Percentiles rank a stretch among this genome's conserved stretches.
phyloP scores from a whole-genome alignment of 2,797 vertebrate genomes.

The Pagetopsis macropterus region DNA sequence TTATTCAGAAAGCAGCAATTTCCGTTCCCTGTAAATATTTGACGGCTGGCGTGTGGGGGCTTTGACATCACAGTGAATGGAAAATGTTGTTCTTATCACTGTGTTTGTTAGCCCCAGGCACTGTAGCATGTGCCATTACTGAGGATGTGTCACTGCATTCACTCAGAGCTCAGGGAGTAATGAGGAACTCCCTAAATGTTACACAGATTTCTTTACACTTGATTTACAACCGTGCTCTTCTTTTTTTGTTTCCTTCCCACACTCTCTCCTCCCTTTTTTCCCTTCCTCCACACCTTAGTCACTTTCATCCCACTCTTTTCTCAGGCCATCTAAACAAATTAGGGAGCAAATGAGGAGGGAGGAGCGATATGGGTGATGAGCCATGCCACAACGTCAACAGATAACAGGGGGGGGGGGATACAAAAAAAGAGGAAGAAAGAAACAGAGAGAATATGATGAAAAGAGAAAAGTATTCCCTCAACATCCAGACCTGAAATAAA shows the following conservation, averaged over 20 bases:
- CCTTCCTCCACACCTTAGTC: slow-evolving; percentile 36
- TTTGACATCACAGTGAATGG: slow-evolving; percentile 64
- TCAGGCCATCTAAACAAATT: slow-evolving; percentile 71
- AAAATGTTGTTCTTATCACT: slow-evolving; percentile 73
- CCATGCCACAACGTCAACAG: slow-evolving; percentile 66
- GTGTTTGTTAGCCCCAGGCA: slow-evolving; percentile 57
- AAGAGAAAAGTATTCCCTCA: slow-evolving; percentile 61
- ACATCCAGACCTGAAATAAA: slow-evolving; percentile 68
- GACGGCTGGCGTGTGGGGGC: slow-evolving; percentile 49
- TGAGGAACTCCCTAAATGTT: slow-evolving; percentile 68
- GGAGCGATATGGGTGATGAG: slow-evolving; percentile 70
- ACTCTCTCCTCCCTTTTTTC: background rate
- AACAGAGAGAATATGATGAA: slow-evolving; percentile 46
- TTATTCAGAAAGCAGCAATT: slow-evolving; percentile 60
- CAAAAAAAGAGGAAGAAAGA: background rate
- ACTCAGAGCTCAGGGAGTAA: slow-evolving; percentile 55
- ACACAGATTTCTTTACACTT: slow-evolving; percentile 60
- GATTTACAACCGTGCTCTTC: slow-evolving; percentile 49
- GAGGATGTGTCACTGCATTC: slow-evolving; percentile 63
- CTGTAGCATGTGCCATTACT: slow-evolving; percentile 61
- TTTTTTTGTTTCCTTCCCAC: slow-evolving; percentile 13
- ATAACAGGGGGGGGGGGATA: slow-evolving; percentile 49
- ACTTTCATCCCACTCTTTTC: slow-evolving; percentile 28
- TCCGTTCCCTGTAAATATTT: slow-evolving; percentile 61
- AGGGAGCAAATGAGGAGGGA: slow-evolving; percentile 70